Base-by-base conservation (phyloP, 1,140 invertebrate species). In the Drosophila lacteicornis region DNA sequence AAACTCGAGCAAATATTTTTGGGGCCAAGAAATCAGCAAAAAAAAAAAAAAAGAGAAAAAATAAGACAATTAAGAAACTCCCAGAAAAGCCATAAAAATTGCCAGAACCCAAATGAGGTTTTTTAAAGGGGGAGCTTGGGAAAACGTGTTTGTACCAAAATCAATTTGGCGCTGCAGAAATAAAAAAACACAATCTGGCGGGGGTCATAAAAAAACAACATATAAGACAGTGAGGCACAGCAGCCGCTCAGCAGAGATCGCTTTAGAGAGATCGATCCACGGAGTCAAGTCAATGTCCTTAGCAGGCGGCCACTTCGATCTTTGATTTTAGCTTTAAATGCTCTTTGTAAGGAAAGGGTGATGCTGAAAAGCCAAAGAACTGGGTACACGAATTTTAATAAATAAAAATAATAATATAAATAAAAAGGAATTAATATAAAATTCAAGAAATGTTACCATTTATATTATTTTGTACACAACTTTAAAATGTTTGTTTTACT, bases 231-330 rank as follows among this genome's bases (percentile, higher is more conserved):
- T 38, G 38, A 17, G 33, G 13, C 43, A 58, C 17, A 38, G 51
- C 51, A 55, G 42, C n/a, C 15, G 15, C 42, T n/a, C 9, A 33
- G 15, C 36, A 25, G 19, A 66, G 63, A 66, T 67, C 62, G 57
- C 56, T 65, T 55, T 4, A 12, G 13, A 40, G 67, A 38, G 51
- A 38, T 56, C 53, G 53, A 55, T 70, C 25, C 67, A 40, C 42
- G 33, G 22, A 67, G 6, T 4, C 45, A 59, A 75, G 82, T 88
- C 84, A 87, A 84, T 84, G 84, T 87, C 84, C 84, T 87, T 85
- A 78, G 68, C 67, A 57, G 66, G 45, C 56, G 50, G 36, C 50
- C 69, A 58, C 51, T 79, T 55, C 55, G n/a, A 43, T 73, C 45
- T 62, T 70, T 55, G 62, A 67, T 67, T 67, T 55, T n/a, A 56